Percentiles rank a stretch among this genome's conserved stretches.
These are phyloP conservation scores for Eustalomyia histrio DNA, from an alignment of 2,888 invertebrate genomes.

Conservation along the genomic window DNA sequence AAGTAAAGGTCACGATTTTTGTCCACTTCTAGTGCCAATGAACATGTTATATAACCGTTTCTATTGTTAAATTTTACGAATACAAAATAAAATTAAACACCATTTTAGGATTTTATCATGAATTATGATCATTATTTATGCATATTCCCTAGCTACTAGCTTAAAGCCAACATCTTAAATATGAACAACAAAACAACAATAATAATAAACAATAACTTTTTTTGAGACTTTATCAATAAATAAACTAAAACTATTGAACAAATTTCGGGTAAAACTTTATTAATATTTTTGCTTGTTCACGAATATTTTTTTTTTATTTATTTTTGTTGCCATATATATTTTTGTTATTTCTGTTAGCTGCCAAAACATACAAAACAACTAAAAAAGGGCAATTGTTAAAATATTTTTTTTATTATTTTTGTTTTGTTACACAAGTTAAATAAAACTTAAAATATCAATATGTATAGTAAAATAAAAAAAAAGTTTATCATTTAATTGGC, in stretches of 20 bases:
- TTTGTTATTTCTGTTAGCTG: slow-evolving; percentile 14
- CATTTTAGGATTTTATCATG: neutral
- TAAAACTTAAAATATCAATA: slow-evolving; percentile 28
- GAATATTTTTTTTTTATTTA: slow-evolving; percentile 40
- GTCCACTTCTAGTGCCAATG: no score
- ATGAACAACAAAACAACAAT: slow-evolving; percentile 4
- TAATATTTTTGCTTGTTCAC: slow-evolving; percentile 62
- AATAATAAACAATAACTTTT: slow-evolving; percentile 8
- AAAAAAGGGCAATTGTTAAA: slow-evolving; percentile 36
- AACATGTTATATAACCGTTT: no score
- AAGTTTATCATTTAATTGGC: slow-evolving; percentile 54
- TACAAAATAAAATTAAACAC: no score
- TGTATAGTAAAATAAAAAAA: slow-evolving; percentile 19
- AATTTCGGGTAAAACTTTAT: slow-evolving; percentile 56
- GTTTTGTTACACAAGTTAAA: slow-evolving; percentile 28
- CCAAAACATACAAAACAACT: slow-evolving; percentile 27
- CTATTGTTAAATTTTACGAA: no score
- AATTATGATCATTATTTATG: neutral
- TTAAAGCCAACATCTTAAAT: neutral
- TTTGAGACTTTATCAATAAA: slow-evolving; percentile 55
- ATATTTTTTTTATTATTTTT: slow-evolving; percentile 36
- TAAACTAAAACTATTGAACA: slow-evolving; percentile 57
- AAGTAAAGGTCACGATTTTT: no score
- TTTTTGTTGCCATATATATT: neutral
- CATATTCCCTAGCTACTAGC: no score